A percentile compares a stretch with the other conserved stretches of the same genome.
phyloP scores from a whole-genome alignment of 2,888 invertebrate species.

The Drosophila testacea region DNA sequence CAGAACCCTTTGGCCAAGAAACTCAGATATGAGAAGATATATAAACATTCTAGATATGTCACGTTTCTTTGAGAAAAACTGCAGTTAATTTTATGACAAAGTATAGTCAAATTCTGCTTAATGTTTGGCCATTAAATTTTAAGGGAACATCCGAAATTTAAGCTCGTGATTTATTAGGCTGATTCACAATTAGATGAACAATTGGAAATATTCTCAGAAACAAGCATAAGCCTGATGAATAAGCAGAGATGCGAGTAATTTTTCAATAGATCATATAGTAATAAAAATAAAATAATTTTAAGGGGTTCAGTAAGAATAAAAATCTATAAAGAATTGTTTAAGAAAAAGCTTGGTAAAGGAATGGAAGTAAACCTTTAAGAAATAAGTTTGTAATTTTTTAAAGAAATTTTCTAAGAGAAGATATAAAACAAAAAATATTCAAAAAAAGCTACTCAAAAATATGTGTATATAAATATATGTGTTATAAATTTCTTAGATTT shows the following conservation, averaged over 20 bases:
- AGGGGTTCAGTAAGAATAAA: no score
- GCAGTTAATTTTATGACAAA: constrained; percentile 16
- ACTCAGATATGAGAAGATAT: neutral
- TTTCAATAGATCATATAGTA: neutral
- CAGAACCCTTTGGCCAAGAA: constrained; percentile 8
- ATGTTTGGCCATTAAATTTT: constrained; percentile 11
- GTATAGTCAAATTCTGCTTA: constrained; percentile 7
- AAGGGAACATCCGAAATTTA: constrained; percentile 2
- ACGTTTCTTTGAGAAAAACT: constrained; percentile 16
- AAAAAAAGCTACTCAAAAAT: no score
- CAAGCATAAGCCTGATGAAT: neutral
- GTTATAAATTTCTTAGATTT: neutral
- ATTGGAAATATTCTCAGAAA: constrained; percentile 5
- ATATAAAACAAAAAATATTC: no score
- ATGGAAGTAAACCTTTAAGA: no score
- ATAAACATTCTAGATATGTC: neutral
- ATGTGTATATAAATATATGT: no score
- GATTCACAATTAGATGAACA: constrained; percentile 9
- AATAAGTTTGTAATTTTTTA: no score
- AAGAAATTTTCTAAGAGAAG: no score
- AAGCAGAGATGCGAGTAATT: neutral
- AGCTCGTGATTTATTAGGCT: constrained; percentile 5
- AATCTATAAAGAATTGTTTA: no score
- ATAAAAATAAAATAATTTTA: no score
- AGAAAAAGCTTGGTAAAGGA: no score